Conservation (phyloP, 2,888 invertebrate genomes). For the Carcina quercana region DNA sequence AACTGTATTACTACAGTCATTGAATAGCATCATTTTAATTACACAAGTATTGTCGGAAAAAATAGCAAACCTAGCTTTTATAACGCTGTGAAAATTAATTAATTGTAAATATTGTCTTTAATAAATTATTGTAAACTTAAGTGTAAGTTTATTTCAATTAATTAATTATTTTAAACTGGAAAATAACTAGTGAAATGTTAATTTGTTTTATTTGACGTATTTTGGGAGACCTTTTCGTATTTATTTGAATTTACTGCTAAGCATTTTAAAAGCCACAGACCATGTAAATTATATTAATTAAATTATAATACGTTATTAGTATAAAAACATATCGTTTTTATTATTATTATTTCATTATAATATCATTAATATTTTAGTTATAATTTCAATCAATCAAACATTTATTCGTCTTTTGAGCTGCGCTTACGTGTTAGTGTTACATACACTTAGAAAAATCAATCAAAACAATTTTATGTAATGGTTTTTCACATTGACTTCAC, state of each 20-base stretch:
- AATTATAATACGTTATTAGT: constrained; percentile 53
- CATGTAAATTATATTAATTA: constrained; percentile 47
- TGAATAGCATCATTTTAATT: too few species aligned
- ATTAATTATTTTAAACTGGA: constrained; percentile 28
- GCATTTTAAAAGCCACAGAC: not conserved
- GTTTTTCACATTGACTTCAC: too few species aligned
- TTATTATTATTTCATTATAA: constrained; percentile 15
- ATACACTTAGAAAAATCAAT: too few species aligned
- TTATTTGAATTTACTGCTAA: constrained; percentile 2
- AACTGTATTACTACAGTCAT: too few species aligned
- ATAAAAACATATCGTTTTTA: constrained; percentile 26
- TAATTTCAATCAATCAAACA: too few species aligned
- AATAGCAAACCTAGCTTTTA: too few species aligned
- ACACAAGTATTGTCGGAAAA: too few species aligned
- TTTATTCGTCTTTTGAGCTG: too few species aligned
- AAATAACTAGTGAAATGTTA: constrained; percentile 5
- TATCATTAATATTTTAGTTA: constrained; percentile 3
- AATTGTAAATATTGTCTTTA: too few species aligned
- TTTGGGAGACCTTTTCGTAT: constrained; percentile 41
- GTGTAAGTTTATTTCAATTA: constrained; percentile 21
- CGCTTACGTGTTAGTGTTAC: too few species aligned
- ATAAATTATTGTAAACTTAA: constrained; percentile 53
- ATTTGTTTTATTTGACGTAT: not conserved
- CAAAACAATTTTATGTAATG: too few species aligned
- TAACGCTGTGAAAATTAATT: too few species aligned